Base-by-base conservation (phyloP, 2,797 vertebrate species). In the Myiotriccus ornatus region DNA sequence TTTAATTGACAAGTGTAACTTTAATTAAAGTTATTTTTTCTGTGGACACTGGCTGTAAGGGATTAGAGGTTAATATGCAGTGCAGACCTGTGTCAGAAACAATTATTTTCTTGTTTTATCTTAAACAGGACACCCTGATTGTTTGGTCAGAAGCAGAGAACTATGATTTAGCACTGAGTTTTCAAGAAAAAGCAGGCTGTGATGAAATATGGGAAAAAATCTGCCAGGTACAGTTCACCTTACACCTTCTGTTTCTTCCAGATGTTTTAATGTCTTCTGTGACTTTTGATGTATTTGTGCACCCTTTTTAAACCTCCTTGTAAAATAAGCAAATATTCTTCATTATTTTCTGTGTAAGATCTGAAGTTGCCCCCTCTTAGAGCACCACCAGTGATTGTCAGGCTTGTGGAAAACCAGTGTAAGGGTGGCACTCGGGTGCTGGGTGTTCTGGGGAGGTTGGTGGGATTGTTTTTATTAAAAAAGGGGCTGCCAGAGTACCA, bases 201-300 rank as follows among this genome's bases (percentile, higher is more conserved):
- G 99, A 99, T 98, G 99, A 99, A 96, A 99, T 99, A 95, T 99
- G 99, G 99, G 99, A 99, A 96, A 99, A 99, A 98, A 99, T 99
- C 95, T 99, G 99, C 97, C 99, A 99, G 99, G 99, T 99, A 98
- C 95, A 74, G 22, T 94, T 68, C 59, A 43, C 10, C 59, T 93
- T 43, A 84, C n/a, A 23, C 34, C 20, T 28, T 27, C 25, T 14
- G 2, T 52, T 52, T 52, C 41, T 89, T 91, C 35, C 32, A 64
- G 34, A 1, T 67, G 10, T 50, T 91, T 41, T 32, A 13, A 25
- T 71, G 14, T 60, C 22, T 79, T 56, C 9, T 82, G 14, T 47
- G 50, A 30, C 37, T 59, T 39, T 59, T 37, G 4, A 4, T 44
- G 35, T 57, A 6, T 64, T 64, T 75, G 23, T 74, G 57, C 15